Conservation (phyloP, 2,797 vertebrate species). For the Sparidentex hasta region DNA sequence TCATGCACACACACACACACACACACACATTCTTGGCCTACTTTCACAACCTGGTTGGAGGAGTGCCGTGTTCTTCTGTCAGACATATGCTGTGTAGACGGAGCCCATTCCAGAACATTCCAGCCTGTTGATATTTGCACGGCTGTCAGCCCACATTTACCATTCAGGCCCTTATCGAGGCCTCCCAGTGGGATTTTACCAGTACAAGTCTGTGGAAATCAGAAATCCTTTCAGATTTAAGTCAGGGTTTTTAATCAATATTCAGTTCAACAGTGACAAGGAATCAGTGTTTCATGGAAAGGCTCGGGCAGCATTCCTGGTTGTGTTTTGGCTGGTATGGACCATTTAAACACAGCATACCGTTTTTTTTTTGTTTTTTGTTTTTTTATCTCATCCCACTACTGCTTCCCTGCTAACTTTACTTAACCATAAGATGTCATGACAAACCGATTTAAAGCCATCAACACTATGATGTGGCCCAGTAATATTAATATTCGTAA, state of each 20-base stretch:
- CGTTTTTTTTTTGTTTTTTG: too few relatives aligned
- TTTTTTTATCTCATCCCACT: background rate
- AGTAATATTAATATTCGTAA: too few relatives aligned
- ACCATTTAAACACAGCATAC: background rate
- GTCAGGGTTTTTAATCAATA: background rate
- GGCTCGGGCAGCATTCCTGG: background rate
- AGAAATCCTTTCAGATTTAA: slow-evolving; percentile 10
- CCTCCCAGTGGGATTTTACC: slow-evolving; percentile 17
- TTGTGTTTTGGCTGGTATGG: background rate
- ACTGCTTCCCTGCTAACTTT: background rate
- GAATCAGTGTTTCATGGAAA: background rate
- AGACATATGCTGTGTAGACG: slow-evolving; percentile 83
- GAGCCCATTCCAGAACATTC: slow-evolving; percentile 80
- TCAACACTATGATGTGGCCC: too few relatives aligned
- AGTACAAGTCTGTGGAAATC: slow-evolving; percentile 12
- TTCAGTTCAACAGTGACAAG: slow-evolving; percentile 9
- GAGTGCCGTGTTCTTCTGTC: slow-evolving; percentile 48
- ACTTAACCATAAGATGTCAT: background rate
- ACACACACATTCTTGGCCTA: slow-evolving; percentile 24
- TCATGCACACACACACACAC: slow-evolving; percentile 23
- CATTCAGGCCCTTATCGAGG: slow-evolving; percentile 60
- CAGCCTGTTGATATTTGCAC: slow-evolving; percentile 83
- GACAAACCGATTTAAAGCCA: too few relatives aligned
- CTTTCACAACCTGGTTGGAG: slow-evolving; percentile 27
- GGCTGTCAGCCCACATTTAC: slow-evolving; percentile 83